A percentile compares a stretch with the other conserved stretches of the same genome.
Evolutionary conservation across 2,888 invertebrate species (phyloP).

Genomic region (Drosophila nr. fundita): DNA sequence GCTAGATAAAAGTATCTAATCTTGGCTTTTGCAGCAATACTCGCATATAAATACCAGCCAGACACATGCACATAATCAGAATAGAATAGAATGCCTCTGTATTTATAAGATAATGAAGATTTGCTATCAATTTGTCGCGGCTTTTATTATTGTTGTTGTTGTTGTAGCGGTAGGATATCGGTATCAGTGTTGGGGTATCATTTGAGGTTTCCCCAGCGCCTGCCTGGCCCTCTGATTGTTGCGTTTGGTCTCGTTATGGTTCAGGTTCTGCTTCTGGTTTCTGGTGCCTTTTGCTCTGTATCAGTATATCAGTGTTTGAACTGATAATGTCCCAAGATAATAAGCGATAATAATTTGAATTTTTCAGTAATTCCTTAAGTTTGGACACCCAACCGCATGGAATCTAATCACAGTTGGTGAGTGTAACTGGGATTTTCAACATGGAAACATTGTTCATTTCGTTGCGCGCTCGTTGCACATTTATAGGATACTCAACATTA

Average conservation of each 20-base stretch:
- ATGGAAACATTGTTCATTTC: slow-evolving; percentile 69
- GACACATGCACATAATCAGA: slow-evolving; percentile 52
- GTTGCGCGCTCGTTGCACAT: slow-evolving; percentile 38
- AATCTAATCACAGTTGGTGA: slow-evolving; percentile 84
- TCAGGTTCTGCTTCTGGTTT: slow-evolving; percentile 32
- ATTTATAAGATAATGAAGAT: slow-evolving; percentile 84
- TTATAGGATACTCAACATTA: slow-evolving; percentile 10
- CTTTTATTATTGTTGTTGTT: slow-evolving; percentile 36
- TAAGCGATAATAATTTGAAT: slow-evolving; percentile 85
- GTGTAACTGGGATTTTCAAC: slow-evolving; percentile 84
- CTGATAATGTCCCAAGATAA: slow-evolving; percentile 84
- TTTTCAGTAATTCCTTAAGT: slow-evolving; percentile 84
- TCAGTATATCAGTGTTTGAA: slow-evolving; percentile 84
- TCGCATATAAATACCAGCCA: slow-evolving; percentile 13
- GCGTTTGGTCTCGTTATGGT: slow-evolving; percentile 35
- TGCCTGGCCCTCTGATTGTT: slow-evolving; percentile 23
- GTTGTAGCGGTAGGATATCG: slow-evolving; percentile 73
- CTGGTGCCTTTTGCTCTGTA: slow-evolving; percentile 63
- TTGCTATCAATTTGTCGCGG: slow-evolving; percentile 81
- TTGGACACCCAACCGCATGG: slow-evolving; percentile 75
- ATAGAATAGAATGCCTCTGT: slow-evolving; percentile 36
- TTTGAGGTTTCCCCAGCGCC: slow-evolving; percentile 45
- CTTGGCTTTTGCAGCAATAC: slow-evolving; percentile 81
- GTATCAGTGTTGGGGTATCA: slow-evolving; percentile 78
- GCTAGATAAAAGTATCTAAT: slow-evolving; percentile 84